These are phyloP conservation scores for Carlito syrichta DNA, from an alignment of 2,113 vertebrate genomes.

Conservation along the genomic window DNA sequence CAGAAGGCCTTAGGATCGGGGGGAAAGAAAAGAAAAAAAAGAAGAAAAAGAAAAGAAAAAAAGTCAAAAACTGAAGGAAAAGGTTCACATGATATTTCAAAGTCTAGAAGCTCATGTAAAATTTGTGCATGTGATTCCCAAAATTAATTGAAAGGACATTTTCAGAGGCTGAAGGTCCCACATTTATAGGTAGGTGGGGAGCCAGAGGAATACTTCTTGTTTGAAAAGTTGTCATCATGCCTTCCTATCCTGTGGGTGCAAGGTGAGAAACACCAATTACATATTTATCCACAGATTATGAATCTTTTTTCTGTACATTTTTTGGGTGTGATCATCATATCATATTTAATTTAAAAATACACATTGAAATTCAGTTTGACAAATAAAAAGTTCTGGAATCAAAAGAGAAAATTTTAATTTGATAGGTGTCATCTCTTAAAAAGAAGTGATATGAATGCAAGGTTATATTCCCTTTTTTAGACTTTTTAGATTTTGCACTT, in stretches of 20 bases:
- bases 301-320: background rate
- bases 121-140: background rate
- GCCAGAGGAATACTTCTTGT: background rate
- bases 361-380: background rate
- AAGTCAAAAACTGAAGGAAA: background rate
- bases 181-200: background rate
- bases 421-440: background rate
- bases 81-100: background rate
- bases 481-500: background rate
- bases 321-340: background rate
- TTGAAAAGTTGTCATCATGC: background rate
- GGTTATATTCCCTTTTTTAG: background rate
- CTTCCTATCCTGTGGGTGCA: background rate
- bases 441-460: background rate
- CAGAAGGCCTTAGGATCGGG: background rate
- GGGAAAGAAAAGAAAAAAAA: background rate
- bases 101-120: background rate
- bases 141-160: background rate
- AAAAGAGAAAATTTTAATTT: slow-evolving; percentile 36
- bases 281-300: background rate
- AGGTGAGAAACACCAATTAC: background rate
- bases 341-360: background rate
- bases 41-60: background rate
- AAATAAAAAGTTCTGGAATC: background rate
- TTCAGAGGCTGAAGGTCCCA: background rate